Percentiles rank a stretch among this genome's conserved stretches.
Evolutionary conservation across 2,797 vertebrate species (phyloP).

Genomic region (Manis crassicaudata): DNA sequence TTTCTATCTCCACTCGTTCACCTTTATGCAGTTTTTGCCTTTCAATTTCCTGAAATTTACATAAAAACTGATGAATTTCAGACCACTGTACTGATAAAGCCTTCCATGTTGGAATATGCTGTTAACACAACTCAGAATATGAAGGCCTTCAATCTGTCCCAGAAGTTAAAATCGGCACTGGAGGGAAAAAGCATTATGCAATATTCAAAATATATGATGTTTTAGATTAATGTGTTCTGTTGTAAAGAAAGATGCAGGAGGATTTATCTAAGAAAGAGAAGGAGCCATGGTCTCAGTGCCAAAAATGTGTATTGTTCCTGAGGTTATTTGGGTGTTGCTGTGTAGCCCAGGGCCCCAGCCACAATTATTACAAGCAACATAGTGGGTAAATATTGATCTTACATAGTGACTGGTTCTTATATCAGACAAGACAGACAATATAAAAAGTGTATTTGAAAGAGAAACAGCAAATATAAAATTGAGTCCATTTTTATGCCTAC

Average conservation of each 20-base stretch:
- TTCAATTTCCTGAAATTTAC: neutral
- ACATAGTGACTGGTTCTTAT: neutral
- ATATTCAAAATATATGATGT: neutral
- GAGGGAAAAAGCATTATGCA: neutral
- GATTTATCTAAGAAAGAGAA: neutral
- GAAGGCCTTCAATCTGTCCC: neutral
- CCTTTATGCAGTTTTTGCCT: neutral
- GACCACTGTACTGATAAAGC: neutral
- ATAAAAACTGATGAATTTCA: neutral
- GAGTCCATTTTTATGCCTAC: neutral
- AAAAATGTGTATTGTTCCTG: neutral
- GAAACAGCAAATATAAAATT: neutral
- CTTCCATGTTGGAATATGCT: neutral
- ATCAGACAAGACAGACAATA: neutral
- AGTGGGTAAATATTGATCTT: neutral
- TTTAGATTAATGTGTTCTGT: neutral
- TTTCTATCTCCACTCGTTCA: neutral
- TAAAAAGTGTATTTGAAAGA: neutral
- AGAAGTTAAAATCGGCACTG: neutral
- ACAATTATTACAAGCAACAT: neutral
- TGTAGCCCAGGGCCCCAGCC: neutral
- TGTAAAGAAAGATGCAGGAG: neutral
- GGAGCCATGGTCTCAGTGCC: neutral
- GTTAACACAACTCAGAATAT: neutral
- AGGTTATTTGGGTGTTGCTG: neutral